A percentile compares a stretch with the other conserved stretches of the same genome.
Evolutionary conservation across 37 sponge, comb jelly and placozoan genomes (phyloP).

Genomic region (Eunapius fragilis): DNA sequence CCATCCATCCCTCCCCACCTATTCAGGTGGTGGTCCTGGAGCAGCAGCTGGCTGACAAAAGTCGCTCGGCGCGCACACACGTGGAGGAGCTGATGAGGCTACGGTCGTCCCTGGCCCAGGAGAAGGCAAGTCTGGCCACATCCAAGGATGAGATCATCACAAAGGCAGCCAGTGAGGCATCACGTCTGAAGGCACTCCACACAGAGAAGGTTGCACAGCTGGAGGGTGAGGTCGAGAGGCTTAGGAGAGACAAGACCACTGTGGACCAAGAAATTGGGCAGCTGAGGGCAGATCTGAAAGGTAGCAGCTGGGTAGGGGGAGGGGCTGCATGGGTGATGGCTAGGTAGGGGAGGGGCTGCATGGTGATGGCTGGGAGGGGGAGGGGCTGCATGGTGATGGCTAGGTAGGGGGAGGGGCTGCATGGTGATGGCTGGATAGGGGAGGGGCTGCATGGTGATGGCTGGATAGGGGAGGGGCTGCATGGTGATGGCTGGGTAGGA

Average conservation of each 20-base stretch:
- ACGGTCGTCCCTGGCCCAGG: slow-evolving; percentile 37
- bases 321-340: too few relatives aligned
- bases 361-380: too few relatives aligned
- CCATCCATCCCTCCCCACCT: too few relatives aligned
- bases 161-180: slow-evolving; percentile 8
- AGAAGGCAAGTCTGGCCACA: slow-evolving; percentile 30
- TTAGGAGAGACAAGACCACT: slow-evolving; percentile 18
- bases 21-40: slow-evolving; percentile 63
- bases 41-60: slow-evolving; percentile 64
- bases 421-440: background rate
- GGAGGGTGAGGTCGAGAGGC: slow-evolving; percentile 31
- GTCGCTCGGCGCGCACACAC: slow-evolving; percentile 34
- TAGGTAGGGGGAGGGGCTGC: background rate
- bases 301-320: background rate
- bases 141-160: background rate
- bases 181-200: slow-evolving; percentile 13
- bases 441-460: background rate
- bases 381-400: background rate
- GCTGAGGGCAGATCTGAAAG: slow-evolving; percentile 18
- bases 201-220: slow-evolving; percentile 22
- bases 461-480: too few relatives aligned
- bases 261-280: slow-evolving; percentile 1
- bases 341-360: too few relatives aligned
- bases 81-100: slow-evolving; percentile 60
- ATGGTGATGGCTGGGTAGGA: too few relatives aligned